Evolutionary conservation across 2,797 vertebrate genomes (phyloP).

Genomic region (Apodemus agrarius): DNA sequence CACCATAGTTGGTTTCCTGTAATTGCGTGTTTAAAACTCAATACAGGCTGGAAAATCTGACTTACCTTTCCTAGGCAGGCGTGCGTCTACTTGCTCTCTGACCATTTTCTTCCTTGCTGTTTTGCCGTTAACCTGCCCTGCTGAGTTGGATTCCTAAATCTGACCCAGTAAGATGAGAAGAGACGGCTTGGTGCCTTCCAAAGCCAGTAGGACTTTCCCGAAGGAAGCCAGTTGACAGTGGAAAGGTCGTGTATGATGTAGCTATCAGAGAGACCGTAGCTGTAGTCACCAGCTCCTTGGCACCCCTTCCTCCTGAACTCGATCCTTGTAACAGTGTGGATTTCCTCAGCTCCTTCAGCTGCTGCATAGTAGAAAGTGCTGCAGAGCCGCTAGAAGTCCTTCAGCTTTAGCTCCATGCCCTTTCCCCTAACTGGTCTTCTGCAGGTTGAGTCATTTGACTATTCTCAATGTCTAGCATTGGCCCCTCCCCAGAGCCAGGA

Average conservation of each 20-base stretch:
- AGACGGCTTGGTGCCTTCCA: conserved; percentile 71
- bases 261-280: conserved; percentile 65
- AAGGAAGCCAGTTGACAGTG: conserved; percentile 77
- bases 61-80: conserved; percentile 65
- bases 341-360: conserved; percentile 34
- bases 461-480: conserved; percentile 36
- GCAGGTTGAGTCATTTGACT: conserved; percentile 49
- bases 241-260: conserved; percentile 74
- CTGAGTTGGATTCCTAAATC: conserved; percentile 78
- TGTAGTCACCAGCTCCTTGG: conserved; percentile 60
- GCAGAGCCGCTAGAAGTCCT: not conserved
- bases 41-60: conserved; percentile 57
- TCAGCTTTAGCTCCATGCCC: not conserved
- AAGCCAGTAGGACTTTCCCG: conserved; percentile 72
- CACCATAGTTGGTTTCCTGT: conserved; percentile 53
- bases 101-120: conserved; percentile 74
- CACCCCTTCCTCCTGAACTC: conserved; percentile 37
- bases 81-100: conserved; percentile 47
- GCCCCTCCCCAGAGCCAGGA: conserved; percentile 5
- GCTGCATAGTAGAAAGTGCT: not conserved
- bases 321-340: not conserved
- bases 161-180: conserved; percentile 76
- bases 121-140: conserved; percentile 74
- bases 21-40: conserved; percentile 50
- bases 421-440: conserved; percentile 31